Evolutionary conservation across 1,140 invertebrate species (phyloP), one percentile per base, ranked within the genome.

Genomic region (Drosophila mayri): DNA sequence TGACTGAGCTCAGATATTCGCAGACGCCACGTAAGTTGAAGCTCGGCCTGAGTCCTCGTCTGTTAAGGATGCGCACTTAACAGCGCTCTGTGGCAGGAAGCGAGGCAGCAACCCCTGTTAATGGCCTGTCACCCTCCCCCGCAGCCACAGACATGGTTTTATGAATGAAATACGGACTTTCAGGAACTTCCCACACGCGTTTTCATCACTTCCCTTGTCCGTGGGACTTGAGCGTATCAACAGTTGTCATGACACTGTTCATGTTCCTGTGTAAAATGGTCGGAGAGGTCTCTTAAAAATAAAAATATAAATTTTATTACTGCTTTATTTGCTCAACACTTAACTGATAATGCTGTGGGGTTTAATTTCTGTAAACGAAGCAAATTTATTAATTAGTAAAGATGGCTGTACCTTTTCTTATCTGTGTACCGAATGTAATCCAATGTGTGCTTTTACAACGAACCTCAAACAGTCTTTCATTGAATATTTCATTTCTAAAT

Each of bases 1-100:
- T 72, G 83, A 88, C 81, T 88, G 84, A 90, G 74, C 85, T 82
- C 81, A 85, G 65, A 81, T 71, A 70, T 88, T 70, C 71, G 32
- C 52, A 64, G 75, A 18, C 32, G 60, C 28, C 43, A 52, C 6
- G n/a, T 67, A 35, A 20, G 54, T 25, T 71, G 54, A 82, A 84
- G 85, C 81, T 84, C 68, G 72, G 85, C 41, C 64, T 66, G 47
- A 55, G 43, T 38, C 22, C 22, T 18, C 8, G 60, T 4, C 79
- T 83, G 79, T 54, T 49, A 82, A 87, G 84, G 84, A 87, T 59
- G 73, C 76, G 70, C 30, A 58, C 59, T 63, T 64, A 80, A 65
- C 80, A 82, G 67, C n/a, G 57, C 54, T 43, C 58, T 78, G 82
- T 81, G 20, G 32, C 59, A 35, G 55, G 37, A 25, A 12, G 35